Base-by-base conservation (phyloP, 1,140 invertebrate species). In the Macrostomum lignano region DNA sequence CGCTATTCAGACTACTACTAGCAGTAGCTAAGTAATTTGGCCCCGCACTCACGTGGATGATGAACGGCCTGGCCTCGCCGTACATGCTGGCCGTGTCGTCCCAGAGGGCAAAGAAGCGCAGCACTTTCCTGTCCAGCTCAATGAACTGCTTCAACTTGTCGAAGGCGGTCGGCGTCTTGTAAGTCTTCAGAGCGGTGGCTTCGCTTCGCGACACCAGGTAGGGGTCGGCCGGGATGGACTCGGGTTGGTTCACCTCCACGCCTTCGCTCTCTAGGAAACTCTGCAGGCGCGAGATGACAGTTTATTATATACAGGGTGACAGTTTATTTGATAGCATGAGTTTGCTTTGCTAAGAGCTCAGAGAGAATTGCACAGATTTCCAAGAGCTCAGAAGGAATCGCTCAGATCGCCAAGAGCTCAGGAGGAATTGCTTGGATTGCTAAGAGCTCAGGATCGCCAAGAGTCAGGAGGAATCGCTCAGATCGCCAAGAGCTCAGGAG, bases 221-320 rank as follows among this genome's bases (percentile, higher is more conserved):
- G 1, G 69, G 66, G 56, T 79, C 74, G 7, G 52, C 46, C 0
- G 73, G 73, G 21, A 69, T 45, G 17, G 62, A 55, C 50, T 76
- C 72, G 13, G 66, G 55, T n/a, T 67, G 63, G 25, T 66, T 67
- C 1, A 81, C 49, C 26, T 72, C 67, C 20, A 81, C 59, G 4
- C 76, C 77, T 57, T 78, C 73, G 46, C 73, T 75, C 34, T 63
- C 65, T 43, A 81, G 48, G 60, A 71, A 78, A 54, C 77, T 67
- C 69, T 72, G 47, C 19, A 33, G 74, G 57, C 51, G 73, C 69
- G 2, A 68, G n/a, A n/a, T n/a, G n/a, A n/a, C n/a, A n/a, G n/a
- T n/a, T n/a, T n/a, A n/a, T n/a, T n/a, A n/a, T n/a, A n/a, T n/a
- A n/a, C 51, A n/a, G 73, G 56, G 38, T 4, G 24, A 34, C 30